Evolutionary conservation across 1,140 invertebrate species (phyloP).

Genomic region (Pachypsylla venusta): DNA sequence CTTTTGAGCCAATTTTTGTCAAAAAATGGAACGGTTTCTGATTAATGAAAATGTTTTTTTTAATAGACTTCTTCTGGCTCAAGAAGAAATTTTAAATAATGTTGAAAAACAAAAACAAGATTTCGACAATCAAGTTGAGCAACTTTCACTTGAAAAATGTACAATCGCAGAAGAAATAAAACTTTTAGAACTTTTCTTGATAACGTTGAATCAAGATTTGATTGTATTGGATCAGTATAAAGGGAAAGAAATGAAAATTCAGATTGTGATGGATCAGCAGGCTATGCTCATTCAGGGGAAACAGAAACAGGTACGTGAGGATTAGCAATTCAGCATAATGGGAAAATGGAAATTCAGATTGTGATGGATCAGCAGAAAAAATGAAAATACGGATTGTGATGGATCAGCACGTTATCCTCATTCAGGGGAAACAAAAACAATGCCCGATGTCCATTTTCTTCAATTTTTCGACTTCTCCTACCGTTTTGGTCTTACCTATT

Average conservation of each 20-base stretch:
- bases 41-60: neutral
- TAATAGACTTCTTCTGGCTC: conserved; percentile 36
- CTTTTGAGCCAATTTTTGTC: too few species aligned
- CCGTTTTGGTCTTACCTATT: too few species aligned
- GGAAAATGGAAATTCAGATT: conserved; percentile 31
- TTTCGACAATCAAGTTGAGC: conserved; percentile 48
- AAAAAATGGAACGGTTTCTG: too few species aligned
- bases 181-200: conserved; percentile 44
- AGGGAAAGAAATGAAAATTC: conserved; percentile 37
- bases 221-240: conserved; percentile 60
- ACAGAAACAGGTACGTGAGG: neutral
- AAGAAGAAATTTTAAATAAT: conserved; percentile 42
- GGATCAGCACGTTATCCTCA: neutral
- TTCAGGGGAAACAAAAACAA: neutral
- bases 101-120: conserved; percentile 40
- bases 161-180: conserved; percentile 44
- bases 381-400: neutral
- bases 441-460: too few species aligned
- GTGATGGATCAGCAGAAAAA: conserved; percentile 60
- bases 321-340: conserved; percentile 58
- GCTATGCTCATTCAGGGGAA: neutral
- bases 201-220: conserved; percentile 61
- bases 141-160: conserved; percentile 43
- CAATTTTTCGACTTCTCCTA: too few species aligned
- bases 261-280: neutral